Evolutionary conservation across 2,888 invertebrate species (phyloP), one percentile per base, ranked within the genome.

Genomic region (Pardosa pseudoannulata): DNA sequence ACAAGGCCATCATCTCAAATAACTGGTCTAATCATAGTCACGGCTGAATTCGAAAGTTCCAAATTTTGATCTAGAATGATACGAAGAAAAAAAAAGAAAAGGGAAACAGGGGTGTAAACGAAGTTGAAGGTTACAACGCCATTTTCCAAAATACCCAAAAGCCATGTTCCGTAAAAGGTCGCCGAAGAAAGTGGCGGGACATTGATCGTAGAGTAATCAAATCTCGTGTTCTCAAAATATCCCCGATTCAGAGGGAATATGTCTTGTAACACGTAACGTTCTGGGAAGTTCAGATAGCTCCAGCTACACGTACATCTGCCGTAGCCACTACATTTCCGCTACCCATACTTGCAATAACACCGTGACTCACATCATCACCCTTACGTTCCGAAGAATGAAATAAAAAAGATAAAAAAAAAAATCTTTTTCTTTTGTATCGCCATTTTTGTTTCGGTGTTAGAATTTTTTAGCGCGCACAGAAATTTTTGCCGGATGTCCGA

Each of bases 321-420:
- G 65, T 16, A 31, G 27, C 65, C 28, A 5, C 62, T 79, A 79
- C 79, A 79, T 79, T 79, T 79, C 79, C 79, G 79, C 72, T 79
- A 62, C 0, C 13, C 19, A 72, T 39, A 65, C 79, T n/a, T 41
- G 39, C 79, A 79, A 79, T 72, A 79, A 79, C 72, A 79, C 32
- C 31, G 27, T 79, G 79, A 79, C 62, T 79, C 79, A 79, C n/a
- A n/a, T n/a, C n/a, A n/a, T n/a, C 6, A 39, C 41, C 23, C 29
- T 67, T 67, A 46, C 65, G 13, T 29, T 65, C 39, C 19, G 23
- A 32, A 41, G 41, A 65, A 67, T 6, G 62, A 50, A 62, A 23
- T 13, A 62, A 62, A 62, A 27, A 27, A 27, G 13, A 27, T 23
- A 19, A 62, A 62, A 19, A 27, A 11, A 62, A 36, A 36, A n/a